phyloP scores from a whole-genome alignment of 2,888 invertebrate species.

The Lycocerus yunnanus region DNA sequence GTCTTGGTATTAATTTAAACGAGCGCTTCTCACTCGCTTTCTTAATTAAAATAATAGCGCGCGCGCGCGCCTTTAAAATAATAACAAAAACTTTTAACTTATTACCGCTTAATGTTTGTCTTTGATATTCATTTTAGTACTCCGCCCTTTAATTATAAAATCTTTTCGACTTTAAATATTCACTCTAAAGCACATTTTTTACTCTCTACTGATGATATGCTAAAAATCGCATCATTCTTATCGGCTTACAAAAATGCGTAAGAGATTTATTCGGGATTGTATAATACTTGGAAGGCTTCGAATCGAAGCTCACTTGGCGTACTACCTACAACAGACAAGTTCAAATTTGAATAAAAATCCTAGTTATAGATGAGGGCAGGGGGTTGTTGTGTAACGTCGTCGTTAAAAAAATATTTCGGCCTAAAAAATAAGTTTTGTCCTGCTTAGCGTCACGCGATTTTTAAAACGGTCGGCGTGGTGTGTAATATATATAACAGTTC shows the following conservation, averaged over 20 bases:
- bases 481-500: not conserved
- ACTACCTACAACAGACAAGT: not conserved
- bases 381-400: not conserved
- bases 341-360: not conserved
- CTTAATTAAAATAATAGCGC: constrained; percentile 30
- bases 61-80: constrained; percentile 2
- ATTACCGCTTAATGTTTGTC: not conserved
- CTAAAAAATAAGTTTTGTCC: not conserved
- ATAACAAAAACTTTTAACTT: constrained; percentile 2
- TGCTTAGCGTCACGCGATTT: not conserved
- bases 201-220: not conserved
- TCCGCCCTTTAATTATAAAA: not conserved
- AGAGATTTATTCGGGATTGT: not conserved
- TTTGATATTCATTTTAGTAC: not conserved
- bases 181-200: not conserved
- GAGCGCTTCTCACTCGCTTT: constrained; percentile 3
- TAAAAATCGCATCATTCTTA: not conserved
- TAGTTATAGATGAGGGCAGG: not conserved
- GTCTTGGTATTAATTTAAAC: constrained; percentile 23
- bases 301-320: not conserved
- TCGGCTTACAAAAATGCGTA: not conserved
- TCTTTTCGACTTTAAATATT: not conserved
- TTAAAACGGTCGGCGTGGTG: not conserved
- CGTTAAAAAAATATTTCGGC: not conserved
- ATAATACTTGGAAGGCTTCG: not conserved